Evolutionary conservation across 2,113 vertebrate species (phyloP).

Genomic region (Oreotrochilus melanogaster): DNA sequence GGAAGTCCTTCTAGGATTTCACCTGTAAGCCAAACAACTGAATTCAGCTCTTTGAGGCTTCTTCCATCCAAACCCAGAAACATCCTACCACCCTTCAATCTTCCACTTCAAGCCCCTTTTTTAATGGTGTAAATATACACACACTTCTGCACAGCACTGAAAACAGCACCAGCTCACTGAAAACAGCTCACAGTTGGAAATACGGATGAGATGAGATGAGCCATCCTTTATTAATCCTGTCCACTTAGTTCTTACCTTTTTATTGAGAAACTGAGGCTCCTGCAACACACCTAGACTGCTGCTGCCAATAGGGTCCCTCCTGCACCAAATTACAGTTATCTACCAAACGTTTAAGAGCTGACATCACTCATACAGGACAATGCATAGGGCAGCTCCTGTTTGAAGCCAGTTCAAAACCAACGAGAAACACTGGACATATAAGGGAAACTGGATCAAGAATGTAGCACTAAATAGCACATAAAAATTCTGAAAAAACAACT

Average conservation of each 20-base stretch:
- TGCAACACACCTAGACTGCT: not conserved
- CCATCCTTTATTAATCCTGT: not conserved
- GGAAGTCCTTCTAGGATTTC: not conserved
- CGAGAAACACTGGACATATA: not conserved
- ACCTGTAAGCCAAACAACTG: not conserved
- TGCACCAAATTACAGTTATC: not conserved
- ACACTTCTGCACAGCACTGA: not conserved
- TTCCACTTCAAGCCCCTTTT: not conserved
- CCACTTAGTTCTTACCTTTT: not conserved
- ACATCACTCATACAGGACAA: not conserved
- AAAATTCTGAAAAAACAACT: not conserved
- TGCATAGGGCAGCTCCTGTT: not conserved
- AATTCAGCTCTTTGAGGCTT: not conserved
- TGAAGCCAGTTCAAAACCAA: not conserved
- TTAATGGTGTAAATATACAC: not conserved
- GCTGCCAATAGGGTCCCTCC: not conserved
- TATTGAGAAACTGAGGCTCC: not conserved
- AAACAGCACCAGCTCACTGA: not conserved
- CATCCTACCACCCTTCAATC: not conserved
- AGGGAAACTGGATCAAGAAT: not conserved
- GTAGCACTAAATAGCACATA: not conserved
- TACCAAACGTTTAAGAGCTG: not conserved
- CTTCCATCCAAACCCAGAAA: not conserved
- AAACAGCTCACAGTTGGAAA: not conserved
- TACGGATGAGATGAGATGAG: not conserved